Conservation (phyloP, 2,797 vertebrate genomes). For the Catostomus latipinnis region DNA sequence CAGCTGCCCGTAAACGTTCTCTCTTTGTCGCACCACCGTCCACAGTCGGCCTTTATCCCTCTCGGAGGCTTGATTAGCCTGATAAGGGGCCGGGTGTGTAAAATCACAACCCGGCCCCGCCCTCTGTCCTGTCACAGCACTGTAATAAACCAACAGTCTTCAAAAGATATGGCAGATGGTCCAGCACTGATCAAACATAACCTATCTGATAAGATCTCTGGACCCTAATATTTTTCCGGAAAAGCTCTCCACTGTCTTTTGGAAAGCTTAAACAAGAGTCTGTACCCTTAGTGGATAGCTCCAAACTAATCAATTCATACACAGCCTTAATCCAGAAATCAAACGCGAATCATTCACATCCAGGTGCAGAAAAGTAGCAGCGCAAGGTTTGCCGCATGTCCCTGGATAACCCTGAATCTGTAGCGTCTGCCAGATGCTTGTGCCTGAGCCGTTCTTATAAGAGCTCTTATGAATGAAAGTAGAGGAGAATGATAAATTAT, state of each 20-base stretch:
- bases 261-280: slow-evolving; percentile 21
- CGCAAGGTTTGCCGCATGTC: not conserved
- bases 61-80: too few species aligned
- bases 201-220: slow-evolving; percentile 65
- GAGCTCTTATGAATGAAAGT: slow-evolving; percentile 38
- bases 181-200: slow-evolving; percentile 66
- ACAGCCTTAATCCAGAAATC: slow-evolving; percentile 16
- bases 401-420: slow-evolving; percentile 31
- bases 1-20: too few species aligned
- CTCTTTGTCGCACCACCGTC: too few species aligned
- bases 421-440: slow-evolving; percentile 2
- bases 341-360: slow-evolving; percentile 20
- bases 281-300: slow-evolving; percentile 26
- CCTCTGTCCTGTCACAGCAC: too few species aligned
- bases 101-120: too few species aligned
- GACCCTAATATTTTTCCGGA: slow-evolving; percentile 36
- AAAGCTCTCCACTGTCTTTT: slow-evolving; percentile 39
- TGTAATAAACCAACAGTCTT: slow-evolving; percentile 54
- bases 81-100: too few species aligned
- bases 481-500: not conserved
- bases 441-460: slow-evolving; percentile 31
- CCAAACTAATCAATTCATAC: slow-evolving; percentile 40
- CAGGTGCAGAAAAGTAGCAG: slow-evolving; percentile 22
- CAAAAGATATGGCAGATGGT: slow-evolving; percentile 68
- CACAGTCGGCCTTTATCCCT: too few species aligned